These are phyloP conservation scores for Drosophila mauritiana DNA, from an alignment of 1,140 invertebrate species.

Conservation along the genomic window DNA sequence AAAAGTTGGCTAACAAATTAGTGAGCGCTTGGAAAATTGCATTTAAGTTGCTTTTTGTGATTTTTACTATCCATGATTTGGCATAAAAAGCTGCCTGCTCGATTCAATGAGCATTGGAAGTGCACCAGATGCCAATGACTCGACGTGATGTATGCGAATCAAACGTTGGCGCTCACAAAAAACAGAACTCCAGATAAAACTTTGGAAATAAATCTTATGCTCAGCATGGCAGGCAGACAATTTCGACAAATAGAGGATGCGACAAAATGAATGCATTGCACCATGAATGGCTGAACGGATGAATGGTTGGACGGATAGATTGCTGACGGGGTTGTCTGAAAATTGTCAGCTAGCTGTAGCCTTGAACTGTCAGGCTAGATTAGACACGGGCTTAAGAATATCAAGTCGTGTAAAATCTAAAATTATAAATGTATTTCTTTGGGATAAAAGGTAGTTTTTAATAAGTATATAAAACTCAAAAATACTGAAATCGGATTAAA, in stretches of 20 bases:
- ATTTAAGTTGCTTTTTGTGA: constrained; percentile 40
- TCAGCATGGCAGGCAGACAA: constrained; percentile 47
- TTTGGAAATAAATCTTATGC: constrained; percentile 51
- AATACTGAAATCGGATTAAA: too few relatives aligned
- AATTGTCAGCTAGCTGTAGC: constrained; percentile 29
- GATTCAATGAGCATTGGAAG: constrained; percentile 74
- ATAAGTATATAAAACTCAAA: too few relatives aligned
- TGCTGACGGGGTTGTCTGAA: constrained; percentile 41
- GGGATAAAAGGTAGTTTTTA: not conserved
- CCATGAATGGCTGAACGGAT: constrained; percentile 41
- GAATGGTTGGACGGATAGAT: constrained; percentile 46
- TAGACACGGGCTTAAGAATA: not conserved
- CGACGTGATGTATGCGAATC: constrained; percentile 83
- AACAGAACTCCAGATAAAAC: constrained; percentile 44
- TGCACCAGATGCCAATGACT: constrained; percentile 83
- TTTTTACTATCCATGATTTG: constrained; percentile 66
- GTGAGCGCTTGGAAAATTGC: constrained; percentile 57
- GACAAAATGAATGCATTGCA: constrained; percentile 50
- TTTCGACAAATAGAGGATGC: constrained; percentile 50
- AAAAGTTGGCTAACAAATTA: constrained; percentile 72
- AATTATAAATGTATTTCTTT: not conserved
- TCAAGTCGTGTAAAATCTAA: not conserved
- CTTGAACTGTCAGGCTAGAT: constrained; percentile 14
- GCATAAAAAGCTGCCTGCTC: constrained; percentile 65
- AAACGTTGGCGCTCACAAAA: constrained; percentile 38